Evolutionary conservation across 2,113 vertebrate species (phyloP), one percentile per base, ranked within the genome.

Genomic region (Condylura cristata): DNA sequence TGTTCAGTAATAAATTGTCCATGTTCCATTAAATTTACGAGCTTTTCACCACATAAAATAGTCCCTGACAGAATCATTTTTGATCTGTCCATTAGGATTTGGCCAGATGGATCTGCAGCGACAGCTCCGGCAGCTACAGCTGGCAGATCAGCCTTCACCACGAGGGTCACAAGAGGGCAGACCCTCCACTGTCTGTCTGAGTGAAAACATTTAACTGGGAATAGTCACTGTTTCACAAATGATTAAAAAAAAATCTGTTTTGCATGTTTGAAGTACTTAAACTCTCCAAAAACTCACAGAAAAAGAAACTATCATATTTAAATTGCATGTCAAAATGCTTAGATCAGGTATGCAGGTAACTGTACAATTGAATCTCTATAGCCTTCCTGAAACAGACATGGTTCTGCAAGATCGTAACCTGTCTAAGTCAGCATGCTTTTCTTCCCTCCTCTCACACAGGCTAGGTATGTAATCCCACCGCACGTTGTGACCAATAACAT

Each of bases 11-110:
- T 74, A 86, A 89, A 92, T 75, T 89, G 51, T 75, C 26, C 74
- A 89, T 89, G 30, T 92, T 81, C 61, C 53, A 9, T 58, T 75
- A 82, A 32, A 56, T 70, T 71, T 70, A 86, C 0, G 6, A 75
- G 32, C 39, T n/a, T 92, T 86, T 86, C 48, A n/a, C 30, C 20
- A 18, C 56, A 74, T 41, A 65, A 88, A 88, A 79, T 28, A 66
- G 48, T 65, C 32, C 71, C 28, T 61, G 78, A 71, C 65, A 91
- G 65, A 80, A 84, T 66, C 65, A 20, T 78, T 66, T 94, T 74
- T 72, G 41, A 94, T 68, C 58, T 80, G 48, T 89, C 70, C 78
- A 4, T 72, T 66, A 72, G 71, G 65, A 84, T 84, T 91, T 88
- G 37, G n/a, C 39, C 48, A 24, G 13, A 66, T 51, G 24, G 30